phyloP scores from a whole-genome alignment of 2,797 vertebrate species.

The Cynodonichthys magdalenae region DNA sequence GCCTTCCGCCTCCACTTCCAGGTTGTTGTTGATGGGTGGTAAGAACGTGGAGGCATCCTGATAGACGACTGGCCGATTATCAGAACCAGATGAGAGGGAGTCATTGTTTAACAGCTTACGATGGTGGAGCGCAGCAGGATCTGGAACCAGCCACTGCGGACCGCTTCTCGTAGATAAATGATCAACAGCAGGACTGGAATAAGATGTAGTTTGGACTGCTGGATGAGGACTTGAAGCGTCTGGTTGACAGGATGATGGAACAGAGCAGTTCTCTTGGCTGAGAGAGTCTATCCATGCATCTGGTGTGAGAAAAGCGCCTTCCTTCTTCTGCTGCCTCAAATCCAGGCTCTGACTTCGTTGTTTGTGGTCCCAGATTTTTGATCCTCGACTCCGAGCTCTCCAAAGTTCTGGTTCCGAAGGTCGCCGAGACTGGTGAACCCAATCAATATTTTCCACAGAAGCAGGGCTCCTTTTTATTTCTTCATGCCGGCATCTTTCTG shows the following conservation, averaged over 20 bases:
- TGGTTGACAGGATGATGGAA: constrained; percentile 21
- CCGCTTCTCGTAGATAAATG: constrained; percentile 20
- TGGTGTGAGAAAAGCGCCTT: constrained; percentile 71
- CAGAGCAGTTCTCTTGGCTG: constrained; percentile 68
- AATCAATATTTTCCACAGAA: constrained; percentile 22
- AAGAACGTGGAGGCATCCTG: constrained; percentile 26
- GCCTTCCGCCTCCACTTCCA: constrained; percentile 48
- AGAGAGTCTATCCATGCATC: constrained; percentile 82
- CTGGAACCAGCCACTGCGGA: constrained; percentile 12
- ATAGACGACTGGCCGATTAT: constrained; percentile 48
- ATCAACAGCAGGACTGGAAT: constrained; percentile 16
- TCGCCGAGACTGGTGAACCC: constrained; percentile 14
- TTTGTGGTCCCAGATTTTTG: constrained; percentile 52
- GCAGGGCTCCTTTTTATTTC: constrained; percentile 41
- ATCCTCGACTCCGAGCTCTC: constrained; percentile 28
- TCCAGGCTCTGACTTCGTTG: constrained; percentile 73
- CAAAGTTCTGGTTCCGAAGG: constrained; percentile 28
- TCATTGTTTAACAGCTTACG: constrained; percentile 36
- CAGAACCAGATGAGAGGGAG: constrained; percentile 17
- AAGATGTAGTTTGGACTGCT: constrained; percentile 15
- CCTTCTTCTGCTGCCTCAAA: constrained; percentile 54
- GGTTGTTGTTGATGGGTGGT: constrained; percentile 1
- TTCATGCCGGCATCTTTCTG: constrained; percentile 9
- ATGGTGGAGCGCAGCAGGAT: constrained; percentile 23
- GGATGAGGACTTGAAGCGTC: constrained; percentile 26